Percentiles rank a stretch among this genome's conserved stretches.
Conservation (phyloP, 2,888 invertebrate genomes). For the Diplazon laetatorius region DNA sequence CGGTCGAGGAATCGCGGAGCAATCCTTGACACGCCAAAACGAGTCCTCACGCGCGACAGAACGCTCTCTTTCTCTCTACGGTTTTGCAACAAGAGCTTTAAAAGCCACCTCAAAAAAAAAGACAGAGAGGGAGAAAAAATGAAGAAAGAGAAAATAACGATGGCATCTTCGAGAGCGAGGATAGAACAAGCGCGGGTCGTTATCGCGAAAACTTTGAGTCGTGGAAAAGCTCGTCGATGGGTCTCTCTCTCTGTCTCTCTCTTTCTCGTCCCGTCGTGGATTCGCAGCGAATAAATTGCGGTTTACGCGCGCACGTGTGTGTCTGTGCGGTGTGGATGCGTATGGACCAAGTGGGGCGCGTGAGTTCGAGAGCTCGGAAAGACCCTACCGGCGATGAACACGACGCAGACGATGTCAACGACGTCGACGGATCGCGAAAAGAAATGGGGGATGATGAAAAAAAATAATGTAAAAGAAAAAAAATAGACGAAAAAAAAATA, state of each 20-base stretch:
- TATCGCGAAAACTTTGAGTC: conserved; percentile 60
- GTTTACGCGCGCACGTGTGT: neutral
- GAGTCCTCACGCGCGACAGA: conserved; percentile 44
- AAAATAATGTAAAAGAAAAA: conserved; percentile 17
- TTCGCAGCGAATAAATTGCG: conserved; percentile 50
- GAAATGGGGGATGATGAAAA: conserved; percentile 7
- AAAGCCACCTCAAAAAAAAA: conserved; percentile 49
- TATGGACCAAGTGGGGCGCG: too few species aligned
- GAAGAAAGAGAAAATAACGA: conserved; percentile 24
- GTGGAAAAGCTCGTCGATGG: neutral
- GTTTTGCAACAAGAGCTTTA: too few species aligned
- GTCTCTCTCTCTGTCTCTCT: too few species aligned
- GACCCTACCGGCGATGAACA: conserved; percentile 30
- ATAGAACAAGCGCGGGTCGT: conserved; percentile 64
- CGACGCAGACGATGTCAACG: neutral
- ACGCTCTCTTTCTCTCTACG: conserved; percentile 55
- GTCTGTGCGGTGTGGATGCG: neutral
- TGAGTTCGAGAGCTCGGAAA: too few species aligned
- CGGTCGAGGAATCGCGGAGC: conserved; percentile 22
- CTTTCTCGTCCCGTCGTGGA: too few species aligned
- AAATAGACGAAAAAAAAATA: conserved; percentile 25
- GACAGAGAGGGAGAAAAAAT: conserved; percentile 60
- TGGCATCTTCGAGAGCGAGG: conserved; percentile 42
- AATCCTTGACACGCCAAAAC: conserved; percentile 46
- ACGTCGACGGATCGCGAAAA: neutral